Evolutionary conservation across 2,797 vertebrate genomes (phyloP).

Genomic region (Lepus oiostolus): DNA sequence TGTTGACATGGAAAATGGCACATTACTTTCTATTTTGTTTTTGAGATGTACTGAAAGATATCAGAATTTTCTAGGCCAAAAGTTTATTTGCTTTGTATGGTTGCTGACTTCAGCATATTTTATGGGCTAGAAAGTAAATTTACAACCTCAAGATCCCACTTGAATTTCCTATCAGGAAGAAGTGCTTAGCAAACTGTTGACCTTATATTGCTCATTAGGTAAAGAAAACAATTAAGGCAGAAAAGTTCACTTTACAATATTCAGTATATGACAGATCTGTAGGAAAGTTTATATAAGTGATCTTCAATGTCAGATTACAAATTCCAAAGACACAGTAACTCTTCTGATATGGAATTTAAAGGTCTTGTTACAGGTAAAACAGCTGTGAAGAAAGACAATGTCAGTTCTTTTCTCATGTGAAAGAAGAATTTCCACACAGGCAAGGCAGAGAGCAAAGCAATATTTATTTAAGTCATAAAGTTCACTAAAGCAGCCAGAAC

Average conservation of each 20-base stretch:
- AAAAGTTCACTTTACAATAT: conserved; percentile 11
- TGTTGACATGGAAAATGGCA: background rate
- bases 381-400: too few relatives aligned
- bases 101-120: conserved; percentile 15
- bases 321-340: conserved; percentile 26
- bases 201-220: background rate
- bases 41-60: background rate
- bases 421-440: too few relatives aligned
- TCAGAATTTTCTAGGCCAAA: background rate
- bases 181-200: conserved; percentile 16
- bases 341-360: conserved; percentile 55
- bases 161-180: conserved; percentile 53
- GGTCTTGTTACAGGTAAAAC: background rate
- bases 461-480: too few relatives aligned
- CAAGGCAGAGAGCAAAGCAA: too few relatives aligned
- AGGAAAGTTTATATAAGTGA: conserved; percentile 50
- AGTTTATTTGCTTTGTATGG: conserved; percentile 45
- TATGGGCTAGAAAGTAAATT: conserved; percentile 35
- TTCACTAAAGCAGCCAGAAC: too few relatives aligned
- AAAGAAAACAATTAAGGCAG: conserved; percentile 45
- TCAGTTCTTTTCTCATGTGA: too few relatives aligned
- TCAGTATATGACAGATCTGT: background rate
- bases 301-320: background rate
- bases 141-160: background rate
- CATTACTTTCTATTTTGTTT: conserved; percentile 16